A percentile compares a stretch with the other conserved stretches of the same genome.
Evolutionary conservation across 2,888 invertebrate species (phyloP).

Genomic region (Leistus spinibarbis): DNA sequence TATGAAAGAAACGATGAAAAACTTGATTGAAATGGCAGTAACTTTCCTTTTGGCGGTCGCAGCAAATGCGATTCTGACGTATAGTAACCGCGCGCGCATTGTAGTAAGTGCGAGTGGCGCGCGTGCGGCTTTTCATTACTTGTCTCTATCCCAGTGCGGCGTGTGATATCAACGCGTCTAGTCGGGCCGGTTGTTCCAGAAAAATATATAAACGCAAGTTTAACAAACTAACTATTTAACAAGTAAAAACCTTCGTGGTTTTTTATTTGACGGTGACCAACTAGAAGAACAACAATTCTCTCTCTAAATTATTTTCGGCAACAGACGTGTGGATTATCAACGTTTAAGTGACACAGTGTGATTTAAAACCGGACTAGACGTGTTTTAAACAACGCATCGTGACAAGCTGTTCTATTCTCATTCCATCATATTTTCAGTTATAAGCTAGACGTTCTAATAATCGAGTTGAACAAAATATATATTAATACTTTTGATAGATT

Average conservation of each 20-base stretch:
- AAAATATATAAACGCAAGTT: background rate
- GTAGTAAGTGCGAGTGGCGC: constrained; percentile 37
- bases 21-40: constrained; percentile 8
- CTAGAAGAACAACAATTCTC: background rate
- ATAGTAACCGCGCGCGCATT: constrained; percentile 43
- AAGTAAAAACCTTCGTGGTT: background rate
- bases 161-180: constrained; percentile 50
- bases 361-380: constrained; percentile 20
- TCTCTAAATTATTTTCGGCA: background rate
- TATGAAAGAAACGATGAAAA: background rate
- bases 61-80: constrained; percentile 23
- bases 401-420: constrained; percentile 18
- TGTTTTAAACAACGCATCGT: constrained; percentile 7
- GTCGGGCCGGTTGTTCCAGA: constrained; percentile 45
- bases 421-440: constrained; percentile 17
- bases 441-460: background rate
- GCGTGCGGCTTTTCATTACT: constrained; percentile 31
- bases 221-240: background rate
- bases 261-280: background rate
- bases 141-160: constrained; percentile 49
- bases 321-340: background rate
- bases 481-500: constrained; percentile 12
- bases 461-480: background rate
- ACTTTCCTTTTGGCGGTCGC: constrained; percentile 39
- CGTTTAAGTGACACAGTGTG: constrained; percentile 23